Evolutionary conservation across 2,113 vertebrate species (phyloP).

Genomic region (Cyanoramphus novaezelandiae): DNA sequence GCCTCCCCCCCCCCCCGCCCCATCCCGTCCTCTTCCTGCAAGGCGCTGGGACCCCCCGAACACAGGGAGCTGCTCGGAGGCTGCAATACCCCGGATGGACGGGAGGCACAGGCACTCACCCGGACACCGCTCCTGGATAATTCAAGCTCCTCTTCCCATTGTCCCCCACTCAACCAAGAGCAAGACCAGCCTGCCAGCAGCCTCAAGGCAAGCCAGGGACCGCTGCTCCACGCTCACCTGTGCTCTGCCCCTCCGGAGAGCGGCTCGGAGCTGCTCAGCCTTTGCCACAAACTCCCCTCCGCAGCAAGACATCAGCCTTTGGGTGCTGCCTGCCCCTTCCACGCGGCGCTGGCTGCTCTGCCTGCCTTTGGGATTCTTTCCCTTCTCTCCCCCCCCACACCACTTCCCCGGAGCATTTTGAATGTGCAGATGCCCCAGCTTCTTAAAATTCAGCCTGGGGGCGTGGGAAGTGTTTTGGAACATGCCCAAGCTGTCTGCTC

Average conservation of each 20-base stretch:
- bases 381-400: neutral
- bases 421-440: constrained; percentile 63
- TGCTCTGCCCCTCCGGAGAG: constrained; percentile 47
- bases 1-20: neutral
- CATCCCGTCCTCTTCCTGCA: neutral
- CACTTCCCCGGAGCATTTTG: neutral
- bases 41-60: neutral
- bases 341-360: neutral
- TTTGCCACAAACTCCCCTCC: constrained; percentile 24
- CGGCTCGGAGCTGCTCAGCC: neutral
- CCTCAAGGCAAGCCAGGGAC: neutral
- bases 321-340: constrained; percentile 45
- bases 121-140: neutral
- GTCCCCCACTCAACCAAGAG: neutral
- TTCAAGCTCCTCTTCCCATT: constrained; percentile 28
- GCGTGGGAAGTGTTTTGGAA: constrained; percentile 65
- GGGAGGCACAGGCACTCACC: constrained; percentile 14
- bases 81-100: neutral
- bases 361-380: constrained; percentile 22
- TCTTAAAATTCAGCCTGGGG: constrained; percentile 59
- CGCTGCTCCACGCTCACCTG: constrained; percentile 40
- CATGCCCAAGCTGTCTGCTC: constrained; percentile 63
- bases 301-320: constrained; percentile 16
- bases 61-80: neutral
- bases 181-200: neutral